These are phyloP conservation scores for Dipodomys stephensi DNA, from an alignment of 2,113 vertebrate species.

Conservation along the genomic window DNA sequence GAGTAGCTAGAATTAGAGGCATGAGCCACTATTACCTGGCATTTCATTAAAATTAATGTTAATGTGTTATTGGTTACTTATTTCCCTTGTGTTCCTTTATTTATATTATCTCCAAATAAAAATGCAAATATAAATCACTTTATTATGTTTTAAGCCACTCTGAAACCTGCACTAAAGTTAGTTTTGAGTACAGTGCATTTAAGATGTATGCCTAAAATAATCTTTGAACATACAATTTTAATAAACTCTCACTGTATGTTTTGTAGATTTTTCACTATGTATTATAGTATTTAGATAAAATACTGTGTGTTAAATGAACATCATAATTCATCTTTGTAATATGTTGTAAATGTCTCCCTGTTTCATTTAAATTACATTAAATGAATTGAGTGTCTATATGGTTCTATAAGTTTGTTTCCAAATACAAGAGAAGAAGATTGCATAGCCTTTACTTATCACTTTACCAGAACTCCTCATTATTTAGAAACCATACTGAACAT, in stretches of 20 bases:
- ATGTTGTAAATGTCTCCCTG: background rate
- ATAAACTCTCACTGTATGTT: background rate
- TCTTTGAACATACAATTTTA: background rate
- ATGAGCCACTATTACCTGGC: too few relatives aligned
- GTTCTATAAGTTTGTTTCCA: background rate
- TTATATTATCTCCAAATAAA: background rate
- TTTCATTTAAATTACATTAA: background rate
- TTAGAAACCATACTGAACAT: background rate
- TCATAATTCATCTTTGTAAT: background rate
- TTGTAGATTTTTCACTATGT: background rate
- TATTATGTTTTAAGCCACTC: background rate
- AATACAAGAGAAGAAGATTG: background rate
- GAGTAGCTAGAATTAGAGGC: too few relatives aligned
- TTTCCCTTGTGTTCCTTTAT: background rate
- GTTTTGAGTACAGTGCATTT: background rate
- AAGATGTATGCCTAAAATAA: background rate
- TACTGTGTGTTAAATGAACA: background rate
- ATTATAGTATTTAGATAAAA: conserved; percentile 9
- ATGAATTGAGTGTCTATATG: background rate
- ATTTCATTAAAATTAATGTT: background rate
- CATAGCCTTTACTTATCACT: background rate
- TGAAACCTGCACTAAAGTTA: background rate
- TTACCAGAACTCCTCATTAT: background rate
- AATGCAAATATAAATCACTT: conserved; percentile 9
- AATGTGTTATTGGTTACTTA: background rate